These are phyloP conservation scores for Diadromus collaris DNA, from an alignment of 2,888 invertebrate species.

Conservation along the genomic window DNA sequence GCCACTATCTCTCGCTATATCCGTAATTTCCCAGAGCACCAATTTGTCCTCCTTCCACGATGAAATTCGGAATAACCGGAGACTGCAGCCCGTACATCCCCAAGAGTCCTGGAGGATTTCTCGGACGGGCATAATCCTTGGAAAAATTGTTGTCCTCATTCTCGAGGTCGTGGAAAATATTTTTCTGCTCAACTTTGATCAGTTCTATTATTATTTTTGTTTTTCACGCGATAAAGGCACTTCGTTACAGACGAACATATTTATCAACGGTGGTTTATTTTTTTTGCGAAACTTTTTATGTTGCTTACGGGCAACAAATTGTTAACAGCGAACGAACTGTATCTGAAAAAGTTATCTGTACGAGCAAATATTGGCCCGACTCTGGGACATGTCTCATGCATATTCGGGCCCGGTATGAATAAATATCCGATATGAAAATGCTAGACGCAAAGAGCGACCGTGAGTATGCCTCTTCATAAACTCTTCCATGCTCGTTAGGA, in stretches of 20 bases:
- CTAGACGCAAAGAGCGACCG: neutral
- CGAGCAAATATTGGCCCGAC: neutral
- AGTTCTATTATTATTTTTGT: too few species aligned
- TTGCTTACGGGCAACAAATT: neutral
- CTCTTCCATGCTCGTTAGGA: conserved; percentile 18
- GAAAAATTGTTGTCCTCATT: neutral
- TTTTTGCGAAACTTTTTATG: too few species aligned
- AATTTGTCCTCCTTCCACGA: conserved; percentile 23
- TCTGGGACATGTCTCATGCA: neutral
- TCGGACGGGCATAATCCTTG: conserved; percentile 1
- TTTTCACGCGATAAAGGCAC: too few species aligned
- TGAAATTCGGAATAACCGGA: conserved; percentile 26
- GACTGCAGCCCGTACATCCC: neutral
- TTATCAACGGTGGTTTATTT: too few species aligned
- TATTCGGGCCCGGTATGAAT: conserved; percentile 7
- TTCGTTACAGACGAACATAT: too few species aligned
- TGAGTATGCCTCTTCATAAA: neutral
- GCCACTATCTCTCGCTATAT: conserved; percentile 21
- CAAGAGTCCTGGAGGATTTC: neutral
- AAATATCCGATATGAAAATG: neutral
- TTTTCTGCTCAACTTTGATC: too few species aligned
- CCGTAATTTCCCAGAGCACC: conserved; percentile 53
- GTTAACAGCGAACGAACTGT: neutral
- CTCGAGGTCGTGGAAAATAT: neutral
- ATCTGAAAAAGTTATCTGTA: neutral